Percentiles rank a stretch among this genome's conserved stretches.
These are phyloP conservation scores for Ophion costatus DNA, from an alignment of 2,888 invertebrate species.

Conservation along the genomic window DNA sequence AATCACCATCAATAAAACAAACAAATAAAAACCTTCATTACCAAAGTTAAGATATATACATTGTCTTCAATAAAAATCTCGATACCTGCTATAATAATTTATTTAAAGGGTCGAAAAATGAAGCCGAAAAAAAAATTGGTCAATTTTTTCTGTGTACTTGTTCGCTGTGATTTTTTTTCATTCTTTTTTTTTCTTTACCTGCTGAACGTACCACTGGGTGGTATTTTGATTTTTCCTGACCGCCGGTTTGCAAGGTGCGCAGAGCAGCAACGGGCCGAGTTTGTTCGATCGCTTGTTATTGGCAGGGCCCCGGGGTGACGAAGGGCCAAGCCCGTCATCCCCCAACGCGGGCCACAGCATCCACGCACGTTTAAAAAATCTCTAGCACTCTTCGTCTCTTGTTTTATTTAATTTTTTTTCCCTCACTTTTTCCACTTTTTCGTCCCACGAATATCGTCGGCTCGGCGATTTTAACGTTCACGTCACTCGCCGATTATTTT, in stretches of 20 bases:
- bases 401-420: constrained; percentile 59
- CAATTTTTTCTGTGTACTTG: neutral
- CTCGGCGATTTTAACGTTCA: constrained; percentile 39
- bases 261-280: constrained; percentile 80
- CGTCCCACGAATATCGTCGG: constrained; percentile 11
- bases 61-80: too few species aligned
- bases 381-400: constrained; percentile 53
- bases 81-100: too few species aligned
- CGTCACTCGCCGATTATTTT: constrained; percentile 26
- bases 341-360: constrained; percentile 83
- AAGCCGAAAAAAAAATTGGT: neutral
- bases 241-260: constrained; percentile 81
- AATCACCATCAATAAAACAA: too few species aligned
- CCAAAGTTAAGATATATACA: too few species aligned
- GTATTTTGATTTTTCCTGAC: constrained; percentile 79
- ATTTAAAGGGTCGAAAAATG: too few species aligned
- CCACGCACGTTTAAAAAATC: constrained; percentile 75
- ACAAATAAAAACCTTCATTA: too few species aligned
- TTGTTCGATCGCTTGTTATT: constrained; percentile 72
- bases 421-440: neutral
- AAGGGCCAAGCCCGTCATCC: constrained; percentile 82
- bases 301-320: constrained; percentile 75
- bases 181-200: constrained; percentile 76
- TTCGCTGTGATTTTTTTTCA: constrained; percentile 17
- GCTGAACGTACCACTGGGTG: constrained; percentile 83